These are phyloP conservation scores for Brachyopa scutellaris DNA, from an alignment of 2,888 invertebrate genomes.

Conservation along the genomic window DNA sequence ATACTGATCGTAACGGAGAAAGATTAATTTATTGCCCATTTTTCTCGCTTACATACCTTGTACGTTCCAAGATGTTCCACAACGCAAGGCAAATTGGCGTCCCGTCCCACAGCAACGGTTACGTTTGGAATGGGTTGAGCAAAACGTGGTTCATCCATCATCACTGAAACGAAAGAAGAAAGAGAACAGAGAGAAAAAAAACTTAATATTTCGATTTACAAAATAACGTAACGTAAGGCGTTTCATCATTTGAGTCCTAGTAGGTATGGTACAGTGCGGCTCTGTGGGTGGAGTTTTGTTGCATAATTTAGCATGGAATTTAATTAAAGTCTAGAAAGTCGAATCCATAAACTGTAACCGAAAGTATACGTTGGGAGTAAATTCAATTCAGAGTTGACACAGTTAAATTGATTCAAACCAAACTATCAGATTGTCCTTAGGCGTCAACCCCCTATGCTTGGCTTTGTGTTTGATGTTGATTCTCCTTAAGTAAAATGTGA, in stretches of 20 bases:
- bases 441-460: background rate
- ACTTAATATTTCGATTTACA: constrained; percentile 32
- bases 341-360: constrained; percentile 16
- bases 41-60: constrained; percentile 85
- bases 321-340: constrained; percentile 58
- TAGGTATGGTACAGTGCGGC: background rate
- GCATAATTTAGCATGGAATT: constrained; percentile 68
- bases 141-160: constrained; percentile 93
- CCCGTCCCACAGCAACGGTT: constrained; percentile 93
- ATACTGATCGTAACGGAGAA: constrained; percentile 26
- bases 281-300: constrained; percentile 28
- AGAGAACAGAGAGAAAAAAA: background rate
- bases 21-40: constrained; percentile 29
- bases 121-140: constrained; percentile 96
- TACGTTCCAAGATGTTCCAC: constrained; percentile 94
- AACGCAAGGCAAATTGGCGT: constrained; percentile 94
- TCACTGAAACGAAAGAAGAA: constrained; percentile 84
- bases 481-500: constrained; percentile 8
- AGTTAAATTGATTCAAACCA: constrained; percentile 55
- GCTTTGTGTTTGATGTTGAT: constrained; percentile 31
- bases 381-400: constrained; percentile 50
- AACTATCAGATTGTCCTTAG: constrained; percentile 44
- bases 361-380: constrained; percentile 38
- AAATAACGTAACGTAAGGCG: constrained; percentile 52
- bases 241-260: constrained; percentile 44